phyloP scores from a whole-genome alignment of 2,113 vertebrate genomes.

The Pteropus alecto region DNA sequence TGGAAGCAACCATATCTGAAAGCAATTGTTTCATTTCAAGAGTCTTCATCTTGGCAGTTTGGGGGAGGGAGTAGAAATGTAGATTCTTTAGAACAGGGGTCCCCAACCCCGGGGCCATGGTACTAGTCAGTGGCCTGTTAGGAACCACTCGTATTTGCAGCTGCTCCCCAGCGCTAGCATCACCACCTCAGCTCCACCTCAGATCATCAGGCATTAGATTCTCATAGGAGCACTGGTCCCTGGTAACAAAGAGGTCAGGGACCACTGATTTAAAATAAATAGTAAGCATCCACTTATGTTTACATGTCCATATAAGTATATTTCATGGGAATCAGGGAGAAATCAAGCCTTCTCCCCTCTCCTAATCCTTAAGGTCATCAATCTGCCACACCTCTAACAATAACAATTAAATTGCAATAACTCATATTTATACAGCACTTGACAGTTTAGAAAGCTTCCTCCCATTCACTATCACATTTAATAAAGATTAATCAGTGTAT shows the following conservation, averaged over 20 bases:
- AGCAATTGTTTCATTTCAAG: conserved; percentile 15
- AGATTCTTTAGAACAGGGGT: background rate
- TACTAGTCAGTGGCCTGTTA: too few relatives aligned
- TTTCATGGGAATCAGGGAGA: background rate
- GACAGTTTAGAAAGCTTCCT: conserved; percentile 22
- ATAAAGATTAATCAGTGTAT: conserved; percentile 31
- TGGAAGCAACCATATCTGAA: conserved; percentile 41
- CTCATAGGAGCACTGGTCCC: too few relatives aligned
- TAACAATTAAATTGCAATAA: background rate
- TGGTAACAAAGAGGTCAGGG: too few relatives aligned
- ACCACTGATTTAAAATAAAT: background rate
- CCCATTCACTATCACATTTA: conserved; percentile 29
- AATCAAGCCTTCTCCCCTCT: background rate
- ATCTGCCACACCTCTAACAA: background rate
- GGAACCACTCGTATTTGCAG: too few relatives aligned
- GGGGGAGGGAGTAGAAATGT: background rate
- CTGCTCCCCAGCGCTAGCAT: too few relatives aligned
- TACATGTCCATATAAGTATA: background rate
- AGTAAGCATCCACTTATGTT: background rate
- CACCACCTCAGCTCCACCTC: too few relatives aligned
- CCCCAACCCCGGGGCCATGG: too few relatives aligned
- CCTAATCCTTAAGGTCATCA: background rate
- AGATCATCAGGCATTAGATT: too few relatives aligned
- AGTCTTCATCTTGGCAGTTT: background rate
- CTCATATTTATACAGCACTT: background rate